Base-by-base conservation (phyloP, 1,140 invertebrate genomes). In the Cydia amplana region DNA sequence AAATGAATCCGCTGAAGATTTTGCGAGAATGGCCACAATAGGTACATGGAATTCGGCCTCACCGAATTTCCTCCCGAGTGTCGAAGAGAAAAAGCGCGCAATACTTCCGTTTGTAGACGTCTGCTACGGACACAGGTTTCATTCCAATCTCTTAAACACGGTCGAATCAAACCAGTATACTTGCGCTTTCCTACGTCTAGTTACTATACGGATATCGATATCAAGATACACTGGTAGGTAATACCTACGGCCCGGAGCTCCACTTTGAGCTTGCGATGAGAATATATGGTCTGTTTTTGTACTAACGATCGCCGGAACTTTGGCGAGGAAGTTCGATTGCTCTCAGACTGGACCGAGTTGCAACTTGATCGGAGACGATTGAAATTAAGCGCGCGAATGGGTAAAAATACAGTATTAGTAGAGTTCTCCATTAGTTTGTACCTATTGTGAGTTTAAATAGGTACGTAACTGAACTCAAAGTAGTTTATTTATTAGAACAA, bases 331-430 rank as follows among this genome's bases (percentile, higher is more conserved):
- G 55, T 23, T 60, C n/a, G 5, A 60, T 60, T 20, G 55, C 55
- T 23, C 20, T 23, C 20, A 23, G 18, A 60, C 20, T 60, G 55
- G 55, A 60, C 55, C 10, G 20, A 60, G 9, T 60, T 60, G n/a
- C 55, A 60, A 60, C 55, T 60, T 60, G 18, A 60, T 60, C 55
- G 51, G 51, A 60, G 55, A 18, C 16, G 49, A 60, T 60, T 3
- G 55, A 60, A 60, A 20, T 23, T 60, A 12, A 23, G 18, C 12
- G 55, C 4, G n/a, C 51, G n/a, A 18, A n/a, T 18, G n/a, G 51
- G n/a, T 0, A 55, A n/a, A 10, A 60, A 60, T 55, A 55, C 51
- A 55, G 16, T 49, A 49, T n/a, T n/a, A 49, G 36, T 40, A 40
- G 14, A 4, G 12, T 18, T 18, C 5, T 55, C 16, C 7, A 55